These are phyloP conservation scores for Eubasilissa regina DNA, from an alignment of 1,140 invertebrate species.

Conservation along the genomic window DNA sequence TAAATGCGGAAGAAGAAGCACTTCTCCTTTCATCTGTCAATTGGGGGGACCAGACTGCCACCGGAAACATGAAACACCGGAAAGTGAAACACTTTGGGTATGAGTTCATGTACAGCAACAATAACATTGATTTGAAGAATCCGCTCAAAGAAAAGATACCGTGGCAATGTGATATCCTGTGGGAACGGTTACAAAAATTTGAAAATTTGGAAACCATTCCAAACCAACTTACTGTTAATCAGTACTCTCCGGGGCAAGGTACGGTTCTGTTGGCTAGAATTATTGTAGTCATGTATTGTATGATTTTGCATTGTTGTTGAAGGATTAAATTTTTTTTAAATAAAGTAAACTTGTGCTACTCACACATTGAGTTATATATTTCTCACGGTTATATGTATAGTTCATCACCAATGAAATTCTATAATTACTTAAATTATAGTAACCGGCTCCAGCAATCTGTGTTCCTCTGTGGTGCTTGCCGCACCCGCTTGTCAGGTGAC, in stretches of 20 bases:
- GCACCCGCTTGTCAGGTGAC: too few species aligned
- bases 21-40: conserved; percentile 77
- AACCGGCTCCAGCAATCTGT: too few species aligned
- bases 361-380: too few species aligned
- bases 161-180: conserved; percentile 77
- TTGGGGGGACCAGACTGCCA: conserved; percentile 71
- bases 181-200: conserved; percentile 74
- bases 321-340: too few species aligned
- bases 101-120: conserved; percentile 92
- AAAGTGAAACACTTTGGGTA: conserved; percentile 95
- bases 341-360: too few species aligned
- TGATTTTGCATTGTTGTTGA: too few species aligned
- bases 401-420: too few species aligned
- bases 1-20: conserved; percentile 81
- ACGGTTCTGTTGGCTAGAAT: too few species aligned
- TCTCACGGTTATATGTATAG: too few species aligned
- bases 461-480: too few species aligned
- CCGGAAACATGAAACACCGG: conserved; percentile 83
- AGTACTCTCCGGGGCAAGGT: conserved; percentile 94
- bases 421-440: too few species aligned
- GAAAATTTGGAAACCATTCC: conserved; percentile 73
- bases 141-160: conserved; percentile 83
- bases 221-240: conserved; percentile 95
- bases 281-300: too few species aligned
- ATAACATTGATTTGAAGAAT: conserved; percentile 85